Evolutionary conservation across 2,888 invertebrate genomes (phyloP).

Genomic region (Abscondita cerata): DNA sequence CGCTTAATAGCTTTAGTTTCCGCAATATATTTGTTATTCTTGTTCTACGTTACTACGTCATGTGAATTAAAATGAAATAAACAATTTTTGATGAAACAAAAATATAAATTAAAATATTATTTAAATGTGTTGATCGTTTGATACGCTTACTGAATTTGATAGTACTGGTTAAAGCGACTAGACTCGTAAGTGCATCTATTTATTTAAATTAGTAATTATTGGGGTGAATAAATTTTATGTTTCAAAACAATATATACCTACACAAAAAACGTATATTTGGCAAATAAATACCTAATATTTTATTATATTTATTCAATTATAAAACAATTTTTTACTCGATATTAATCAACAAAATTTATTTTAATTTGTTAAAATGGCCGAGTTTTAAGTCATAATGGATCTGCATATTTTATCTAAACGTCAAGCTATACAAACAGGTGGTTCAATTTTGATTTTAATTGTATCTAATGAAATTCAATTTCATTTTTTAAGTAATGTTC

Average conservation of each 20-base stretch:
- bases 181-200: slow-evolving; percentile 46
- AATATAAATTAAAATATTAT: slow-evolving; percentile 50
- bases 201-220: slow-evolving; percentile 50
- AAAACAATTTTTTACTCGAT: too few species aligned
- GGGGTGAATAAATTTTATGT: slow-evolving; percentile 45
- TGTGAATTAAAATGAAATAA: background rate
- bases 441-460: slow-evolving; percentile 3
- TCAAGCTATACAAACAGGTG: slow-evolving; percentile 4
- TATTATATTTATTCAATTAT: too few species aligned
- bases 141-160: slow-evolving; percentile 45
- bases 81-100: background rate
- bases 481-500: slow-evolving; percentile 1
- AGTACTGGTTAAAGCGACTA: slow-evolving; percentile 44
- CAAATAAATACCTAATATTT: too few species aligned
- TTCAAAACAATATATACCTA: slow-evolving; percentile 18
- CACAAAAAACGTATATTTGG: too few species aligned
- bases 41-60: background rate
- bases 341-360: too few species aligned
- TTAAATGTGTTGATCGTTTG: slow-evolving; percentile 53
- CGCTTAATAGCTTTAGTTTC: background rate
- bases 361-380: too few species aligned
- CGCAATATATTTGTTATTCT: background rate
- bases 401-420: too few species aligned
- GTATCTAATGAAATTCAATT: slow-evolving; percentile 3
- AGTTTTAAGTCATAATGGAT: too few species aligned